These are phyloP conservation scores for Suillia variegata DNA, from an alignment of 2,888 invertebrate species.

Conservation along the genomic window DNA sequence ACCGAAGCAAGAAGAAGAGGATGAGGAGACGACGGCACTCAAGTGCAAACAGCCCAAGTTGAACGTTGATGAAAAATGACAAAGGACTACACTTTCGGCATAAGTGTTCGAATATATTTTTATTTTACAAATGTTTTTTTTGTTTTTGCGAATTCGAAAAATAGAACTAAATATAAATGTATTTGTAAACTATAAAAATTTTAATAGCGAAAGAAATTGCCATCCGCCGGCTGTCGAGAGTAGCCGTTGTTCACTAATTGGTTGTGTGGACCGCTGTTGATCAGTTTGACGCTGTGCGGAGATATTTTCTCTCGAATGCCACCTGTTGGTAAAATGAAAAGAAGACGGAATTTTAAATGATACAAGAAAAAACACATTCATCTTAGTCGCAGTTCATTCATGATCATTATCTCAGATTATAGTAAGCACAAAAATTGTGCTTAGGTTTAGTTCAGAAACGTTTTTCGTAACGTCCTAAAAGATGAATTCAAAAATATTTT, in stretches of 20 bases:
- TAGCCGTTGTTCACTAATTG: conserved; percentile 82
- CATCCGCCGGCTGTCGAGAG: conserved; percentile 77
- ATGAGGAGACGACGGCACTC: conserved; percentile 4
- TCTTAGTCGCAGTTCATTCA: background rate
- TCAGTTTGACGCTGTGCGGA: conserved; percentile 76
- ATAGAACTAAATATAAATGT: too few relatives aligned
- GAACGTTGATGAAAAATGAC: conserved; percentile 23
- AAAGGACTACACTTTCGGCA: background rate
- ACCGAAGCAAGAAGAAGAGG: too few relatives aligned
- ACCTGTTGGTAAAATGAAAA: conserved; percentile 53
- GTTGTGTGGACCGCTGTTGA: conserved; percentile 80
- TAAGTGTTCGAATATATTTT: too few relatives aligned
- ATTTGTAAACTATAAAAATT: too few relatives aligned
- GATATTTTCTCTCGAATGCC: conserved; percentile 70
- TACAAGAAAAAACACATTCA: too few relatives aligned
- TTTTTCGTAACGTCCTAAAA: too few relatives aligned
- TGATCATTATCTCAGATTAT: background rate
- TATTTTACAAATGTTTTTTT: background rate
- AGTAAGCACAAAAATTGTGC: too few relatives aligned
- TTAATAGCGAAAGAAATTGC: conserved; percentile 73
- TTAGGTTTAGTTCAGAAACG: too few relatives aligned
- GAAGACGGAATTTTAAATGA: background rate
- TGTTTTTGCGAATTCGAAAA: background rate
- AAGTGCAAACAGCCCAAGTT: conserved; percentile 44
- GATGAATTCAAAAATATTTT: too few relatives aligned